Evolutionary conservation across 1,140 invertebrate species (phyloP).

Genomic region (Agrilus planipennis): DNA sequence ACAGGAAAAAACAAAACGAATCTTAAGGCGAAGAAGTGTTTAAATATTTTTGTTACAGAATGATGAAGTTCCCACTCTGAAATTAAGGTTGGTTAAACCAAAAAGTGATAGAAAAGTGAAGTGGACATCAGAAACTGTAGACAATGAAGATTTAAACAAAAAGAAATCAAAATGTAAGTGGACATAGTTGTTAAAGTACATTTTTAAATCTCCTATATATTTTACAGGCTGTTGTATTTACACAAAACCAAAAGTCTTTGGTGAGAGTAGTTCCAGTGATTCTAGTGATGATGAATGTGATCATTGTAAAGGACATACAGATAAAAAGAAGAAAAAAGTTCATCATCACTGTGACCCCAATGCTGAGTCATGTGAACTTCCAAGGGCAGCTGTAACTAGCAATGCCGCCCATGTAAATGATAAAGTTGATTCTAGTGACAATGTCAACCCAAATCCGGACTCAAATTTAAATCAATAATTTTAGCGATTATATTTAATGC

Average conservation of each 20-base stretch:
- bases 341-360: not conserved
- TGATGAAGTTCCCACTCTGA: conserved; percentile 51
- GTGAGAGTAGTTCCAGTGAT: conserved; percentile 67
- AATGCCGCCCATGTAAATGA: no score
- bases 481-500: no score
- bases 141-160: conserved; percentile 86
- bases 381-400: no score
- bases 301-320: conserved; percentile 72
- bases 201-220: not conserved
- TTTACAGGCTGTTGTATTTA: conserved; percentile 79
- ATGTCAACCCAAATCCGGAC: no score
- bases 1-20: no score
- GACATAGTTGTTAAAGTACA: not conserved
- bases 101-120: conserved; percentile 67
- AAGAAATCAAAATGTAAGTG: conserved; percentile 89
- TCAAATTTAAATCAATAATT: no score
- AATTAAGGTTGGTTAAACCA: conserved; percentile 61
- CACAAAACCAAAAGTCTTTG: conserved; percentile 67
- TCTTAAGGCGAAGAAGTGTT: no score
- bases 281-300: conserved; percentile 70
- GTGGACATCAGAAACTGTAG: conserved; percentile 78
- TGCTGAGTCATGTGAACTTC: no score
- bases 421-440: no score
- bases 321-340: conserved; percentile 48
- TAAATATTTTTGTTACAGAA: conserved; percentile 1